Conservation (phyloP, 2,797 vertebrate genomes). For the Phalloptychus januarius region DNA sequence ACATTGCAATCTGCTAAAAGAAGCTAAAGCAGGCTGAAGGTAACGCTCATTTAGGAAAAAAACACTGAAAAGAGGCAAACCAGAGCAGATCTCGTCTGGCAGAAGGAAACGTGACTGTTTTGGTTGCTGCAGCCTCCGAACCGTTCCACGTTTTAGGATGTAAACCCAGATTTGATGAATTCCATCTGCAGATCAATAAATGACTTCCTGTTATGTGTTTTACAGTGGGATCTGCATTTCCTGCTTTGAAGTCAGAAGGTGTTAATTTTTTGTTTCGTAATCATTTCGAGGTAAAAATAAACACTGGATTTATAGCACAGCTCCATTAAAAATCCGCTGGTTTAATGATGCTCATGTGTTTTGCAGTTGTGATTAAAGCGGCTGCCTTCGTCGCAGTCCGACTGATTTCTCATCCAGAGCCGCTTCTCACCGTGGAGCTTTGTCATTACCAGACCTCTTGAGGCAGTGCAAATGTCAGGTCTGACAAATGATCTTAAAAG, state of each 20-base stretch:
- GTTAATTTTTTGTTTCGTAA: neutral
- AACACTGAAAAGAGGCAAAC: neutral
- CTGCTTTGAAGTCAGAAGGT: neutral
- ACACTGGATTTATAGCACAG: neutral
- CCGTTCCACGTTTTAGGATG: neutral
- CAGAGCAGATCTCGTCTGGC: neutral
- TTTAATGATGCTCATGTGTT: neutral
- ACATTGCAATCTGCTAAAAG: neutral
- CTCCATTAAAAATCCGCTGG: neutral
- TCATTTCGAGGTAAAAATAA: conserved; percentile 5
- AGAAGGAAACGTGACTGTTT: neutral
- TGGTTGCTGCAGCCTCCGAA: neutral
- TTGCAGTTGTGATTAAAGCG: neutral
- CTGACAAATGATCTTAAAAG: conserved; percentile 17
- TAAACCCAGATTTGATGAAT: neutral
- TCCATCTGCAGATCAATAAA: neutral
- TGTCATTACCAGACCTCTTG: conserved; percentile 26
- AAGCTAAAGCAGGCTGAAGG: neutral
- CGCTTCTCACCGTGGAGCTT: neutral
- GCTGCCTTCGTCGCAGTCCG: neutral
- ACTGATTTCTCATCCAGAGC: conserved; percentile 11
- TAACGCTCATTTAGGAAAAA: neutral
- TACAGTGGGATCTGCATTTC: neutral
- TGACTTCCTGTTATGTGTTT: neutral
- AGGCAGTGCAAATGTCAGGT: conserved; percentile 28